Evolutionary conservation across 2,888 invertebrate genomes (phyloP).

Genomic region (Mellilla xanthometata): DNA sequence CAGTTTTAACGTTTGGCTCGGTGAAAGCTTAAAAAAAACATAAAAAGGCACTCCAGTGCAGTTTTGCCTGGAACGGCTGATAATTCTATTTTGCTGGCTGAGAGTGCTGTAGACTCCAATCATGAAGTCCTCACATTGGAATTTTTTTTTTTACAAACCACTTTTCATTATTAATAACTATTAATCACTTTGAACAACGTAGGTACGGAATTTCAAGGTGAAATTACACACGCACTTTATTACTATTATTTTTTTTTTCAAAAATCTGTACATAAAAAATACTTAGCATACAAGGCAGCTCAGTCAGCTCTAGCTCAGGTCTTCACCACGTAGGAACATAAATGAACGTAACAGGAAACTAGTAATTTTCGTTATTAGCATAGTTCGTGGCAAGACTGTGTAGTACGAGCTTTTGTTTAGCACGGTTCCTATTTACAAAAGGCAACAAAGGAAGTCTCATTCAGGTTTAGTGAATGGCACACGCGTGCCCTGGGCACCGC

Average conservation of each 20-base stretch:
- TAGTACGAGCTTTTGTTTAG: background rate
- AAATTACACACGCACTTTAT: too few relatives aligned
- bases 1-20: conserved; percentile 42
- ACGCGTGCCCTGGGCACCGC: conserved; percentile 5
- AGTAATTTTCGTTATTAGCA: too few relatives aligned
- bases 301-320: too few relatives aligned
- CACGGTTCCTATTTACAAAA: background rate
- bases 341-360: too few relatives aligned
- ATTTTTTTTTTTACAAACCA: too few relatives aligned
- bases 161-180: too few relatives aligned
- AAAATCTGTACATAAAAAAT: too few relatives aligned
- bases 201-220: too few relatives aligned
- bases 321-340: too few relatives aligned
- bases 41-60: conserved; percentile 55
- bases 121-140: conserved; percentile 38
- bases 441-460: conserved; percentile 10
- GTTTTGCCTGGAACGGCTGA: conserved; percentile 52
- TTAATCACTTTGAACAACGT: too few relatives aligned
- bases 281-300: too few relatives aligned
- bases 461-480: conserved; percentile 5
- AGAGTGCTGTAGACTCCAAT: conserved; percentile 46
- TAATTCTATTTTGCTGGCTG: conserved; percentile 57
- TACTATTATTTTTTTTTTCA: too few relatives aligned
- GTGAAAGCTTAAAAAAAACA: conserved; percentile 42
- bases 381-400: background rate